Evolutionary conservation across 2,888 invertebrate genomes (phyloP).

Genomic region (Zele albiditarsus): DNA sequence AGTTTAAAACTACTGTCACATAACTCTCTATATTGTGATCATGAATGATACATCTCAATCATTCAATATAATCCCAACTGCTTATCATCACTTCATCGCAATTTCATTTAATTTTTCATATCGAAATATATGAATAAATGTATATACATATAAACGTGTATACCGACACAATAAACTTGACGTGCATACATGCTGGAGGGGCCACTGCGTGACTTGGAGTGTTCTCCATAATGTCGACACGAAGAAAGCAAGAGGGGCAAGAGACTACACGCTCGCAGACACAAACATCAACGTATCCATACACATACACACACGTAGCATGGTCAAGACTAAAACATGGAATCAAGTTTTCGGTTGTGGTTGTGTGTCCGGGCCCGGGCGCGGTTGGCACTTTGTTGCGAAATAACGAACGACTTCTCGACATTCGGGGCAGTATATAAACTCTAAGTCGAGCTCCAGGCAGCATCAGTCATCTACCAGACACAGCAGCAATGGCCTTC

Average conservation of each 20-base stretch:
- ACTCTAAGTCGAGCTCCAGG: conserved; percentile 45
- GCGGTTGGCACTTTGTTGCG: conserved; percentile 42
- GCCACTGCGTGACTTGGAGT: conserved; percentile 32
- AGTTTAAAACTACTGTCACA: conserved; percentile 20
- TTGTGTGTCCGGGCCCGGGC: conserved; percentile 28
- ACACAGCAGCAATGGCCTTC: conserved; percentile 64
- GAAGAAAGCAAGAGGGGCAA: conserved; percentile 29
- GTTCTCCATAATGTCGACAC: conserved; percentile 45
- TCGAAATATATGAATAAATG: not conserved
- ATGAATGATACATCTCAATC: not conserved
- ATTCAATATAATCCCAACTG: not conserved
- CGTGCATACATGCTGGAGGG: conserved; percentile 14
- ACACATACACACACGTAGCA: conserved; percentile 17
- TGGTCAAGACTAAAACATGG: conserved; percentile 35
- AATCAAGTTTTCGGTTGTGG: conserved; percentile 44
- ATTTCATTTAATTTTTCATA: not conserved
- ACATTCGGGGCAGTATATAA: conserved; percentile 50
- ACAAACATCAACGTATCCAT: conserved; percentile 2
- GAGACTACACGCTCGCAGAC: conserved; percentile 21
- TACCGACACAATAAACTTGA: conserved; percentile 30
- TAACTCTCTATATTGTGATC: not conserved
- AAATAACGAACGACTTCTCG: conserved; percentile 48
- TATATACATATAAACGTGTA: not conserved
- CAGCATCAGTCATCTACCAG: conserved; percentile 57
- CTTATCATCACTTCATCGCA: not conserved